Base-by-base conservation (phyloP, 2,113 vertebrate species). In the Nycticorax nycticorax region DNA sequence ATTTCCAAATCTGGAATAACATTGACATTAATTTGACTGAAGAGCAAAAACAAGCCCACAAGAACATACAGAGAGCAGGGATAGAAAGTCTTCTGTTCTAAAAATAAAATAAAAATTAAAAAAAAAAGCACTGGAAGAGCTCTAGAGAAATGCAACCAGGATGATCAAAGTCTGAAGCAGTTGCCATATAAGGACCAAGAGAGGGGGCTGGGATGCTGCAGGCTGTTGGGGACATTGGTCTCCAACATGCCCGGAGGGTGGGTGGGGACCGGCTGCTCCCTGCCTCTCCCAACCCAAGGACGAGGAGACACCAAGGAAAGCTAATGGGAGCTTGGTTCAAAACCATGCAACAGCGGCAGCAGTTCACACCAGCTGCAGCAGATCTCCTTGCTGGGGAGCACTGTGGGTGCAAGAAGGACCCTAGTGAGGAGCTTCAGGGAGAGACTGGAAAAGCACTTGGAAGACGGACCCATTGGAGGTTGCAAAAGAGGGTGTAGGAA, bases 201-300 rank as follows among this genome's bases (percentile, higher is more conserved):
- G 3, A 33, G 20, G 0, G 0, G 35, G 59, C 7, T 35, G 35
- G 74, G 81, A 78, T 53, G 56, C 53, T 69, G 48, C 63, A 89
- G 87, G 30, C 45, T 27, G 24, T 1, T 30, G n/a, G 0, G 4
- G 79, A 23, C 57, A 41, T 32, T 0, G 0, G 16, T 3, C 8
- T 33, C 43, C 64, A 80, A 3, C 8, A 4, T 1, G 7, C n/a
- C 35, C 77, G 26, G 24, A 35, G 35, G 56, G 10, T 2, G 2
- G 13, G n/a, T 35, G 27, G 50, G 72, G n/a, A 24, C 64, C 41
- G 64, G n/a, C 41, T 41, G 41, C 37, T 41, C 87, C 50, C 35
- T 28, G 39, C 9, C 48, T 8, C 32, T 71, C 27, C 62, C 78
- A 57, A 0, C 39, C 26, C 55, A 35, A 43, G 50, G 52, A 16